Evolutionary conservation across 2,888 invertebrate species (phyloP), one percentile per base, ranked within the genome.

Genomic region (Papilio elwesi): DNA sequence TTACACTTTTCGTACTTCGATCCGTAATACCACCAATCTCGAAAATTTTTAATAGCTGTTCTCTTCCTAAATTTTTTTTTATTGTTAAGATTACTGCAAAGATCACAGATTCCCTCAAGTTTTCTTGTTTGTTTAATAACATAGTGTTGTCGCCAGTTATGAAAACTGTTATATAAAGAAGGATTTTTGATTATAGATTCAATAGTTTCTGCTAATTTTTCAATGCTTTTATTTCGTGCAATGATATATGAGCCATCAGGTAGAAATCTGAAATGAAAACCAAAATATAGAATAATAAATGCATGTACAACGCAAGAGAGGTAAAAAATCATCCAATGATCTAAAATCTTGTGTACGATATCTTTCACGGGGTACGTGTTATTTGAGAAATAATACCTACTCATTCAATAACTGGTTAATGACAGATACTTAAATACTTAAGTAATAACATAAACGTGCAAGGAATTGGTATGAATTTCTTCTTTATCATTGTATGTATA

Each of bases 191-290:
- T 84, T 0, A 78, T 79, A 64, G 87, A 85, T 4, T 81, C 77
- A 0, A 92, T 73, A 3, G 82, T 76, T 0, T 83, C 81, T 0
- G 87, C 87, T 0, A 91, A 74, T 26, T 79, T 79, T 3, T 87
- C 83, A 0, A 82, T 76, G 0, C 78, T 72, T 4, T 74, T 77
- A 6, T 75, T 72, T 0, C 77, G 77, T 3, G 81, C 84, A 67
- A 88, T 83, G 7, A 92, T 83, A 75, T 90, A 92, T 0, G 92
- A 92, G 0, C 85, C 85, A 0, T 83, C 79, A 6, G 92, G 92
- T 0, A 92, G 85, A 67, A 91, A 92, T 49, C 92, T 92, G 86
- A 36, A 68, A 68, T 6, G 16, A 26, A 63, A 62, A 16, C 1
- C 0, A 16, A 10, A 57, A 11, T 6, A 16, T 57, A 16, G 10